Base-by-base conservation (phyloP, 1,140 invertebrate genomes). In the Eriocheir sinensis region DNA sequence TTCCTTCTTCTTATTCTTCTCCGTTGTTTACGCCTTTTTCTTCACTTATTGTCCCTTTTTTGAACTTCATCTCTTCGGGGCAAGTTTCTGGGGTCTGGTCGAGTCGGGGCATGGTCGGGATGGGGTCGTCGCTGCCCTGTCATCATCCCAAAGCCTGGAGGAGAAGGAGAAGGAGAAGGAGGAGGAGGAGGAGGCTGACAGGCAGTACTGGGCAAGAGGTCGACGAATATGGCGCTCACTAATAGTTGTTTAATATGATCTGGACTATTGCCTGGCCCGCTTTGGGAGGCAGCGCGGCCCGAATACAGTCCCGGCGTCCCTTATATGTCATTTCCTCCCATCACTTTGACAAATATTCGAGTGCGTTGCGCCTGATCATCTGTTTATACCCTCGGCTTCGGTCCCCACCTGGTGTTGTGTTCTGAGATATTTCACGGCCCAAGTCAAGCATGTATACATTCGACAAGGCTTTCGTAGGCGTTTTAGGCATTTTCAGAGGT, bases 241-340 rank as follows among this genome's bases (percentile, higher is more conserved):
- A 85, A 92, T 92, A 92, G 91, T 92, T 85, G 91, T 92, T 92
- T 92, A 92, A 85, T 92, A 92, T 92, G 91, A 92, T 92, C 80
- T 85, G 80, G 44, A 92, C 91, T 85, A 81, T 32, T 92, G 91
- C 36, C n/a, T 27, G 41, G 3, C 15, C 90, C 34, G 48, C 32
- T 91, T 60, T 60, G 32, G 89, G 30, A 12, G 89, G 12, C 32
- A 32, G 9, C 40, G 80, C 32, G 38, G 4, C 80, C 91, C 91
- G 34, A 85, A 85, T 92, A 85, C n/a, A 92, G 91, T 0, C 30
- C 1, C 0, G 12, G 3, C 81, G 17, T 15, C 8, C 91, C 80
- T 85, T 92, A 92, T 92, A 48, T 85, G 91, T 85, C 91, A 92
- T 92, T 85, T 92, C 80, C 44, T 81, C n/a, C 80, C 80, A 92